Conservation (phyloP, 2,888 invertebrate species). For the Chaitophorus viminalis region DNA sequence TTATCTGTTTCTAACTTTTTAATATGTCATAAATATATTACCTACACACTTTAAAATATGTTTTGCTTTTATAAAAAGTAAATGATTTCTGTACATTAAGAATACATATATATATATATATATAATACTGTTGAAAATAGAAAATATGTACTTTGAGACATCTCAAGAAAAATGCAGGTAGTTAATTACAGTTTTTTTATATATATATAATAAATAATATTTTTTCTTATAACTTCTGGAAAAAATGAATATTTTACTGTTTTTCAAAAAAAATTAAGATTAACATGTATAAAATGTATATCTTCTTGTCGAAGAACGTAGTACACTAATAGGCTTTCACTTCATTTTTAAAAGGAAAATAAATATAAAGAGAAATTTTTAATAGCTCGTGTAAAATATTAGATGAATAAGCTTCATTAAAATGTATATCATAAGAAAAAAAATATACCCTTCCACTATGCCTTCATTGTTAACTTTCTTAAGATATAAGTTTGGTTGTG, state of each 20-base stretch:
- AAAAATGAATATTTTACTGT: background rate
- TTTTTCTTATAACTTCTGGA: background rate
- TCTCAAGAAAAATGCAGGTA: too few species aligned
- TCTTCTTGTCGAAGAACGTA: background rate
- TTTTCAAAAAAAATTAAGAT: background rate
- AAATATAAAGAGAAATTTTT: background rate
- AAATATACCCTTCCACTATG: background rate
- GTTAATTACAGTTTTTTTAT: background rate
- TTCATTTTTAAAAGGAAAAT: background rate
- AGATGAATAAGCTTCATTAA: background rate
- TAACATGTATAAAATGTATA: background rate
- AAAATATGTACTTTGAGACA: too few species aligned
- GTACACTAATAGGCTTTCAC: background rate
- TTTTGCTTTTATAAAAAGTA: too few species aligned
- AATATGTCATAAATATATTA: too few species aligned
- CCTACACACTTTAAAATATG: too few species aligned
- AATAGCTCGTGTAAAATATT: conserved; percentile 7
- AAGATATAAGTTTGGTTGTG: too few species aligned
- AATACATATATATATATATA: too few species aligned
- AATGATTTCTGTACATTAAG: too few species aligned
- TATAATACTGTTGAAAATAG: too few species aligned
- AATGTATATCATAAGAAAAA: background rate
- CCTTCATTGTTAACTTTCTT: too few species aligned
- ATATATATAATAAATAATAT: background rate
- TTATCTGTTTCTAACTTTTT: too few species aligned